phyloP scores from a whole-genome alignment of 37 sponge, comb jelly and placozoan species.

The Hexactinellida sp. region DNA sequence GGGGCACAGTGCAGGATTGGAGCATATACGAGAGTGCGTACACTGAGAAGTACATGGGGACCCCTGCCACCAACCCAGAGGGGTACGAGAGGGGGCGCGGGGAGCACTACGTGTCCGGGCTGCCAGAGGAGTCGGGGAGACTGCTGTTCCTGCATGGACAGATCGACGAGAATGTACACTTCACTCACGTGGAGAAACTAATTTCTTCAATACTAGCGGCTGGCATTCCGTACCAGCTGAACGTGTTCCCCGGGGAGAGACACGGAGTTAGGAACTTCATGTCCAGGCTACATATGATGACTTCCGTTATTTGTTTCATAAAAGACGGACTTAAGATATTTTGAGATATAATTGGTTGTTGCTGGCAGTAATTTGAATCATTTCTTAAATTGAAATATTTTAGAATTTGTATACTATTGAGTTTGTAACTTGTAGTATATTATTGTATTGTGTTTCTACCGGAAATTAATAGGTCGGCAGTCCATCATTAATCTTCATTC shows the following conservation, averaged over 20 bases:
- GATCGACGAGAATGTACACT: slow-evolving; percentile 83
- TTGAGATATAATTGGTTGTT: neutral
- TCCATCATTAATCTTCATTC: too few relatives aligned
- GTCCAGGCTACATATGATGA: neutral
- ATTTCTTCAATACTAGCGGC: slow-evolving; percentile 27
- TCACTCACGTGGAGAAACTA: slow-evolving; percentile 56
- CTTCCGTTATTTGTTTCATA: neutral
- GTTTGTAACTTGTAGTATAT: too few relatives aligned
- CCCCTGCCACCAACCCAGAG: slow-evolving; percentile 18
- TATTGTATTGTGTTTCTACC: too few relatives aligned
- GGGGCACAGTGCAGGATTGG: slow-evolving; percentile 72
- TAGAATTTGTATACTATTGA: neutral
- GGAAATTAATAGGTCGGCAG: too few relatives aligned
- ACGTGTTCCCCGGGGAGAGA: slow-evolving; percentile 30
- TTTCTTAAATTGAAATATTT: neutral
- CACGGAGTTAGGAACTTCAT: neutral
- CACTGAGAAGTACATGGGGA: slow-evolving; percentile 74
- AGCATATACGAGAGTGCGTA: slow-evolving; percentile 73
- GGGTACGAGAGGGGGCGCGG: neutral
- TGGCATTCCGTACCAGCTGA: slow-evolving; percentile 62
- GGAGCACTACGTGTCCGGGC: neutral
- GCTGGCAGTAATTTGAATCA: neutral
- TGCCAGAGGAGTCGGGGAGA: slow-evolving; percentile 30
- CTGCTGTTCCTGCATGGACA: slow-evolving; percentile 71
- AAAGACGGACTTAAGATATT: neutral